Percentiles rank a stretch among this genome's conserved stretches.
Evolutionary conservation across 2,888 invertebrate species (phyloP).

Genomic region (Amphimallon solstitiale): DNA sequence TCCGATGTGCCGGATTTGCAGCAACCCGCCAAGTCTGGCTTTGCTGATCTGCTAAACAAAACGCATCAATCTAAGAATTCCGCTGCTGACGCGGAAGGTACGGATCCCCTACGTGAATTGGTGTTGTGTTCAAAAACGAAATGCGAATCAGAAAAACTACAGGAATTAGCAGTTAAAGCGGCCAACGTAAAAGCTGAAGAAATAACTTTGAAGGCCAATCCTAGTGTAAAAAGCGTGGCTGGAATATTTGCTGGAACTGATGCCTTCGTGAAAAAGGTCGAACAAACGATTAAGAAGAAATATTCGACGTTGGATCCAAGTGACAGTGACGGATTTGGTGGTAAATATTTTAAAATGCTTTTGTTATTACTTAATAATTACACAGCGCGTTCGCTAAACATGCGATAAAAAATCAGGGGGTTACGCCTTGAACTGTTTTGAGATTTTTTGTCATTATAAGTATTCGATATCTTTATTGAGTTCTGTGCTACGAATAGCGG

Average conservation of each 20-base stretch:
- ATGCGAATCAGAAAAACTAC: constrained; percentile 64
- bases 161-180: constrained; percentile 70
- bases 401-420: too few relatives aligned
- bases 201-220: constrained; percentile 50
- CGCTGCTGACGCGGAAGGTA: constrained; percentile 43
- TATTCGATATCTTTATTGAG: too few relatives aligned
- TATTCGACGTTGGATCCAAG: constrained; percentile 67
- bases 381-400: too few relatives aligned
- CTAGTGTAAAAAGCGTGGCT: constrained; percentile 58
- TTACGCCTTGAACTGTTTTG: too few relatives aligned
- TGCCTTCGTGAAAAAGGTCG: constrained; percentile 59
- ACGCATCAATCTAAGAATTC: constrained; percentile 23
- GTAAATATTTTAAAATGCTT: constrained; percentile 52
- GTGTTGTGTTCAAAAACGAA: constrained; percentile 68
- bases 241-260: constrained; percentile 61
- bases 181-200: constrained; percentile 69
- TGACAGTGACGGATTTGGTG: constrained; percentile 73
- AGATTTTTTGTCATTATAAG: too few relatives aligned
- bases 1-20: constrained; percentile 51
- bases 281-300: constrained; percentile 58
- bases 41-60: constrained; percentile 4
- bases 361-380: not conserved
- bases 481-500: too few relatives aligned
- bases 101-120: constrained; percentile 73
- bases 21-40: constrained; percentile 2